Conservation (phyloP, 2,888 invertebrate species). For the Salticus scenicus region DNA sequence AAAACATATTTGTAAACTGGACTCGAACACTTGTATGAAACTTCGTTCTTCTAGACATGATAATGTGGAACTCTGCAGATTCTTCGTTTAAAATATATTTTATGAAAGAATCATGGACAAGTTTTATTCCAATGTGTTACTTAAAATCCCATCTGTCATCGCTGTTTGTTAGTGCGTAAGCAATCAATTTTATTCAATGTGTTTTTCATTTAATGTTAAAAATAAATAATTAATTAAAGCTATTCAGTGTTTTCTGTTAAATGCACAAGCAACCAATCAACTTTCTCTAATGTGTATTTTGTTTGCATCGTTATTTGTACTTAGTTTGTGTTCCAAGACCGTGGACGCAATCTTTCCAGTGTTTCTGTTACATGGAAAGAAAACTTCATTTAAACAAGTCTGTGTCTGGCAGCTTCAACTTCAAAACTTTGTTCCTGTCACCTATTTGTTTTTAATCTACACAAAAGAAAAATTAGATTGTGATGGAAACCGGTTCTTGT, state of each 20-base stretch:
- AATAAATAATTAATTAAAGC: no score
- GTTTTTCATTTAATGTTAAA: no score
- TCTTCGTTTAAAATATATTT: background rate
- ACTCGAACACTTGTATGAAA: background rate
- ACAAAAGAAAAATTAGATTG: background rate
- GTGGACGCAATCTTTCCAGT: background rate
- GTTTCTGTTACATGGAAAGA: background rate
- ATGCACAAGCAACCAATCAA: background rate
- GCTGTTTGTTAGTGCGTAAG: background rate
- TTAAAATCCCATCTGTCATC: background rate
- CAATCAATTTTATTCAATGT: background rate
- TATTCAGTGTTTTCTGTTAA: no score
- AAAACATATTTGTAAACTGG: conserved; percentile 3
- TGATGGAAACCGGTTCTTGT: background rate
- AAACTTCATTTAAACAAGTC: background rate
- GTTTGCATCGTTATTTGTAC: background rate
- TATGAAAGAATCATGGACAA: background rate
- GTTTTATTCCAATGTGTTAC: no score
- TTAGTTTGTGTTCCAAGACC: background rate
- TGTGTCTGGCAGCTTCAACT: background rate
- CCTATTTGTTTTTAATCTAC: background rate
- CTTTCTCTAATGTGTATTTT: background rate
- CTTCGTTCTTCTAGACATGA: background rate
- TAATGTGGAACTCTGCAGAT: background rate
- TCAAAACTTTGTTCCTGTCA: background rate